These are phyloP conservation scores for Clanis bilineata DNA, from an alignment of 2,888 invertebrate genomes.

Conservation along the genomic window DNA sequence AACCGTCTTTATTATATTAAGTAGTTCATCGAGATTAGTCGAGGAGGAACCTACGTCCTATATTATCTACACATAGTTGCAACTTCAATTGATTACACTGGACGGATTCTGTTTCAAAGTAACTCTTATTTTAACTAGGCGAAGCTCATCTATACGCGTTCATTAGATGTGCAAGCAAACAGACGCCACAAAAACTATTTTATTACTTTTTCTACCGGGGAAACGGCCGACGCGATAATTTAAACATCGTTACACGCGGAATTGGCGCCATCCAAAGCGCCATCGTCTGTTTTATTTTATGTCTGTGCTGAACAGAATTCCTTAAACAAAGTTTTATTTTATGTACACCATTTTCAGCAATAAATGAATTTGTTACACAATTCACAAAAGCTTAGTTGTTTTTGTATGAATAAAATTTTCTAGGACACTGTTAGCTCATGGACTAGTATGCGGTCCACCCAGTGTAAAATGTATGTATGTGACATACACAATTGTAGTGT, in stretches of 20 bases:
- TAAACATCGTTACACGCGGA: conserved; percentile 6
- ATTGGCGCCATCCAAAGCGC: conserved; percentile 8
- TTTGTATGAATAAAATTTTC: no score
- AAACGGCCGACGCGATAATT: conserved; percentile 2
- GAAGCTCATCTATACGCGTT: neutral
- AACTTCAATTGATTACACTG: neutral
- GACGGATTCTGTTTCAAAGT: neutral
- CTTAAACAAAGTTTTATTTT: neutral
- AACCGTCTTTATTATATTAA: no score
- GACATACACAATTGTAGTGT: no score
- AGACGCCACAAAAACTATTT: neutral
- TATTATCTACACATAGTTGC: no score
- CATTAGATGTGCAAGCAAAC: neutral
- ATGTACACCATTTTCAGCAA: neutral
- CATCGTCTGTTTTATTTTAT: conserved; percentile 2
- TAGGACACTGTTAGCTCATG: no score
- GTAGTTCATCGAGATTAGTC: no score
- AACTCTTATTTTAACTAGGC: neutral
- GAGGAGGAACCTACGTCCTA: no score
- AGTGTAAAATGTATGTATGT: no score
- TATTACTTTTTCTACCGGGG: conserved; percentile 6
- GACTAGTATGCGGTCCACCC: no score
- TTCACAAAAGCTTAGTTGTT: no score
- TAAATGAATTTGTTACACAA: no score
- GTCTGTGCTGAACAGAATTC: neutral